Evolutionary conservation across 2,888 invertebrate species (phyloP), one percentile per base, ranked within the genome.

Genomic region (Watsonalla cultraria): DNA sequence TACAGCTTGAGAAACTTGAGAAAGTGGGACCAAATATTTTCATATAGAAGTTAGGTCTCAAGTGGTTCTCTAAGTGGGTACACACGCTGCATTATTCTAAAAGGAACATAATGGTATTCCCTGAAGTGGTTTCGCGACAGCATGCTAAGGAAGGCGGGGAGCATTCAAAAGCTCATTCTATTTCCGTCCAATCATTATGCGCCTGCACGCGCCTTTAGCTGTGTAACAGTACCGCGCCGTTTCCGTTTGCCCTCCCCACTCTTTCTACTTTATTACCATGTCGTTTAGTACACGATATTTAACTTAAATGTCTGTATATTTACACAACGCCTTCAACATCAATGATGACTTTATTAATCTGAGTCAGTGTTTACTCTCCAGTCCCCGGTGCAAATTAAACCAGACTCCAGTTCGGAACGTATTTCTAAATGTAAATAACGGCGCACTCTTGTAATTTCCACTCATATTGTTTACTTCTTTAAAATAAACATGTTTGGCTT

Each of bases 121-220:
- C 78, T 77, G 78, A 79, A 84, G 79, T 80, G 78, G 79, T 78
- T 85, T 85, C 74, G 84, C 85, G 80, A 84, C 83, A 82, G 78
- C 78, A 78, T 78, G 81, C 80, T 75, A 74, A 73, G 75, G 72
- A 78, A 78, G 71, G 70, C 72, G 74, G 69, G 71, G 68, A 57
- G 61, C 71, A 72, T 73, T 79, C 78, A 76, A 77, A 82, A 78
- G 82, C 79, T 68, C 72, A 71, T 77, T 84, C 85, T 88, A 86
- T 88, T 86, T 84, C 78, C 74, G 82, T 80, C 75, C 78, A 74
- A 88, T 88, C 83, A 86, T 89, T 90, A 90, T 90, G 89, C 89
- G 72, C 69, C 74, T 70, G 75, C 89, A 88, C 87, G 86, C 87
- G 81, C 79, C 81, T 84, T 71, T 80, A 78, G 84, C 86, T 85